These are phyloP conservation scores for Tauraco hartlaubi DNA, from an alignment of 2,797 vertebrate genomes.

Conservation along the genomic window DNA sequence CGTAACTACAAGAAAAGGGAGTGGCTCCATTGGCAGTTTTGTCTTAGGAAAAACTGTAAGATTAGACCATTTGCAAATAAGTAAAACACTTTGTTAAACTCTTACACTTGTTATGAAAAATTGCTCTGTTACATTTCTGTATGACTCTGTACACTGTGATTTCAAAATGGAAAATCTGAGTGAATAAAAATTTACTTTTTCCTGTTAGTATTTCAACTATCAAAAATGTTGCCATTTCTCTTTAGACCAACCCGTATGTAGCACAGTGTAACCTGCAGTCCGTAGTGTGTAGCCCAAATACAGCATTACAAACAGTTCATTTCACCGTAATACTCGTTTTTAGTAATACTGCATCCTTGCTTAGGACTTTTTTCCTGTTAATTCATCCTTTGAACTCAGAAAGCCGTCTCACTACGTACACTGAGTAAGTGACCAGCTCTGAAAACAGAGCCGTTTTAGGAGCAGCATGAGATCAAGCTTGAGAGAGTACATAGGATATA, in stretches of 20 bases:
- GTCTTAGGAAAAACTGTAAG: neutral
- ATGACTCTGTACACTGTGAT: neutral
- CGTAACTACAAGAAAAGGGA: conserved; percentile 18
- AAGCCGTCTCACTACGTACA: neutral
- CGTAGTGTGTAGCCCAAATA: neutral
- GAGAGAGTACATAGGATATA: neutral
- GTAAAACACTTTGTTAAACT: conserved; percentile 13
- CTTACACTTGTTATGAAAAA: neutral
- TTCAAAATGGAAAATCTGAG: neutral
- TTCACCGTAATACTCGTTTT: neutral
- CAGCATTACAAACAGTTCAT: neutral
- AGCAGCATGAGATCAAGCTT: neutral
- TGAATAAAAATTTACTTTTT: neutral
- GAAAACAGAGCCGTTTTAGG: conserved; percentile 3
- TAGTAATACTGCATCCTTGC: neutral
- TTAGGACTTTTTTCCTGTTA: neutral
- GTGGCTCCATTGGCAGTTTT: neutral
- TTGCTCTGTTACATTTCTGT: neutral
- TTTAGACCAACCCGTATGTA: neutral
- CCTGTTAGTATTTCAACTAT: neutral
- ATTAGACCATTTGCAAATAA: conserved; percentile 15
- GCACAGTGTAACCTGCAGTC: neutral
- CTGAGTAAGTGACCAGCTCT: neutral
- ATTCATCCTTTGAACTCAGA: neutral
- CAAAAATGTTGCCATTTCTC: neutral